Conservation (phyloP, 2,888 invertebrate species). For the Actias luna region DNA sequence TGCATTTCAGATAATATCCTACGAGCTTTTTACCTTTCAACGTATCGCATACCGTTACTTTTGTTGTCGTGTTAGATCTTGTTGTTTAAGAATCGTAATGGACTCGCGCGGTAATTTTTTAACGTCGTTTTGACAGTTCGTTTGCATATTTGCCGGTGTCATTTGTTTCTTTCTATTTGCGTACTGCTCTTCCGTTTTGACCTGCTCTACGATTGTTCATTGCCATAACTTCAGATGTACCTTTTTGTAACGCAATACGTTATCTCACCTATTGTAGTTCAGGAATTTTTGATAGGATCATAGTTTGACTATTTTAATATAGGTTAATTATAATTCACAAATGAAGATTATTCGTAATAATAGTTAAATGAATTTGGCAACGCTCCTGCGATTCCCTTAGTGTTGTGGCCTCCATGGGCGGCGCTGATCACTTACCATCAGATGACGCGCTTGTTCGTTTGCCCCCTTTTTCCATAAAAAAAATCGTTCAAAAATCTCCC, state of each 20-base stretch:
- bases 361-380: no score
- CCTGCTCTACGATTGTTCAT: background rate
- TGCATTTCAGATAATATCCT: constrained; percentile 74
- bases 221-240: background rate
- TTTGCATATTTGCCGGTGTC: background rate
- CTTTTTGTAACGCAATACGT: background rate
- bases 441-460: no score
- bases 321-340: no score
- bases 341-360: no score
- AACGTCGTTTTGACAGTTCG: background rate
- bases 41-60: constrained; percentile 29
- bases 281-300: background rate
- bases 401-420: no score
- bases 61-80: constrained; percentile 3
- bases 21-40: constrained; percentile 62
- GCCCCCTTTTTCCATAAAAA: no score
- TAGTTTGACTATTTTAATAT: background rate
- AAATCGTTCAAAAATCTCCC: no score
- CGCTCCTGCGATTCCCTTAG: no score
- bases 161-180: no score
- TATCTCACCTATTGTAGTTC: background rate
- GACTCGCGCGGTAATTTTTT: background rate
- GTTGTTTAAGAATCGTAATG: constrained; percentile 11
- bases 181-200: background rate
- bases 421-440: no score